Base-by-base conservation (phyloP, 2,113 vertebrate species). In the Mormyrus lacerda region DNA sequence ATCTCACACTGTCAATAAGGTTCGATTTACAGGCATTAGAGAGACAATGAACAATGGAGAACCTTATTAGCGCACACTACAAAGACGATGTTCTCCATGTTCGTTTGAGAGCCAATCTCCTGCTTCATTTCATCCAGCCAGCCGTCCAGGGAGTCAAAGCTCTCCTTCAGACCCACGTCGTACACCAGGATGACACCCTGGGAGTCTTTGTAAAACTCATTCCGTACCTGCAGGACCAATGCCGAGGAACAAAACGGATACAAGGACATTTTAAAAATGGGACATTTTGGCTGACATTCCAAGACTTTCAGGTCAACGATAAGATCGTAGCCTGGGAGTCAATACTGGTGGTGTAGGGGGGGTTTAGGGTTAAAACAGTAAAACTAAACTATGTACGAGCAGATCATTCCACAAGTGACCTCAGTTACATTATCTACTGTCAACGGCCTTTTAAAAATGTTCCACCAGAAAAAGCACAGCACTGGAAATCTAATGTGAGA, bases 111-210 rank as follows among this genome's bases (percentile, higher is more conserved):
- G 0, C 98, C 98, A 92, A 98, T 96, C 89, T 99, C 98, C 93
- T 98, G 98, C 90, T 97, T 98, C 98, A 99, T 99, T 93, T 99
- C 98, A 0, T 96, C 96, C 89, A 99, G 94, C 98, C 98, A 99
- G 0, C 94, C 90, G 4, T 99, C 98, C 31, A 99, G 94, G 0
- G 98, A 96, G 0, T 98, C 97, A 0, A 98, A 99, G 27, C 97
- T 98, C 45, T 99, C 98, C 91, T 97, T 96, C 39, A 96, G 96
- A 0, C 97, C 97, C 0, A 99, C 97, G 0, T 99, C 98, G 0
- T 99, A 99, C 0, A 98, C 98, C 91, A 99, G 95, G 61, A 99
- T 95, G 82, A 98, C 98, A 0, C 98, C 98, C 93, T 99, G 98
- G 0, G 97, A 98, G 94, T 99, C 98, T 93, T 99, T 99, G 92